Evolutionary conservation across 1,140 invertebrate species (phyloP).

Genomic region (Drosophila gunungcola): DNA sequence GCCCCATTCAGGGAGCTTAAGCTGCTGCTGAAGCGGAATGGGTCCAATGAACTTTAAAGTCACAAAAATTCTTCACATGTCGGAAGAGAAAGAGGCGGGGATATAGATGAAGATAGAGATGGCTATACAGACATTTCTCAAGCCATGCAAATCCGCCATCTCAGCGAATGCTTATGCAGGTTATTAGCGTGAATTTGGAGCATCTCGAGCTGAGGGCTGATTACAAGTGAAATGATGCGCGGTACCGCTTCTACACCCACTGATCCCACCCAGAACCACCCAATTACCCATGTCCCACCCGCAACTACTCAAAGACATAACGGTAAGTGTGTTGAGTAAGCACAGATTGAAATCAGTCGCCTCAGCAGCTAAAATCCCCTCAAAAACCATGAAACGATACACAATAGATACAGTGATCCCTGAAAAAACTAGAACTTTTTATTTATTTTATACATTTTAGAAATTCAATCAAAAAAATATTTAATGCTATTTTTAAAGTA

Average conservation of each 20-base stretch:
- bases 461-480: too few species aligned
- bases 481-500: too few species aligned
- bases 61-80: slow-evolving; percentile 45
- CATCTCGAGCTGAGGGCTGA: slow-evolving; percentile 48
- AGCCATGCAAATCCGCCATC: slow-evolving; percentile 47
- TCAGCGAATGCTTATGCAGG: slow-evolving; percentile 37
- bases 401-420: slow-evolving; percentile 3
- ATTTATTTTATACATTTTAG: too few species aligned
- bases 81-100: not conserved
- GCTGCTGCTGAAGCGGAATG: slow-evolving; percentile 50
- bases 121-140: slow-evolving; percentile 15
- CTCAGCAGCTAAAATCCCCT: slow-evolving; percentile 20
- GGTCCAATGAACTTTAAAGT: slow-evolving; percentile 73
- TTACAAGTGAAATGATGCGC: slow-evolving; percentile 39
- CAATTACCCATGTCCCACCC: slow-evolving; percentile 11
- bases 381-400: not conserved
- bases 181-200: slow-evolving; percentile 51
- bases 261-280: not conserved
- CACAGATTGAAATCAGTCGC: slow-evolving; percentile 45
- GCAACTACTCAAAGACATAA: slow-evolving; percentile 17
- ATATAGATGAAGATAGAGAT: slow-evolving; percentile 5
- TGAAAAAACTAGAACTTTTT: not conserved
- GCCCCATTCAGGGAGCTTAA: slow-evolving; percentile 37
- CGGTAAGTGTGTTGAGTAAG: slow-evolving; percentile 50
- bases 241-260: slow-evolving; percentile 13